Conservation (phyloP, 2,113 vertebrate species). For the Pteronura brasiliensis region DNA sequence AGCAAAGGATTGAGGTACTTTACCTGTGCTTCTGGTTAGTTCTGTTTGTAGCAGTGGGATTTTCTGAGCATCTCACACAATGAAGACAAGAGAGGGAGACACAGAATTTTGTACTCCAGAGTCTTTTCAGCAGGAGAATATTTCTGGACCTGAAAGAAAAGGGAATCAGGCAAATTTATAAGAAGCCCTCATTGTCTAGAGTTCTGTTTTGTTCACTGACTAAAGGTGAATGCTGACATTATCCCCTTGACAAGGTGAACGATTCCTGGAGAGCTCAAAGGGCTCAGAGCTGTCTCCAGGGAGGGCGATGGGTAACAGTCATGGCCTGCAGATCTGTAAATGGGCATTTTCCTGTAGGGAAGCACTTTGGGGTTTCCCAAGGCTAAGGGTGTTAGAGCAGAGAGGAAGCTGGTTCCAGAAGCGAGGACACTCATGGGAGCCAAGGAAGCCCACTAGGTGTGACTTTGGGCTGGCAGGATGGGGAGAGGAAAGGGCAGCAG, state of each 20-base stretch:
- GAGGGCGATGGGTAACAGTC: fast-evolving
- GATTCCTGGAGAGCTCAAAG: fast-evolving
- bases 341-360: neutral
- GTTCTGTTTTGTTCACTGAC: neutral
- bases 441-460: neutral
- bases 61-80: neutral
- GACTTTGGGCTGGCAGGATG: neutral
- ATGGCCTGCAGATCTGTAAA: neutral
- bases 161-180: neutral
- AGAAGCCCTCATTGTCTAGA: neutral
- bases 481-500: neutral
- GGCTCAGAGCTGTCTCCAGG: neutral
- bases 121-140: neutral
- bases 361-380: neutral
- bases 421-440: neutral
- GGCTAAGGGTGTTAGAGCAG: neutral
- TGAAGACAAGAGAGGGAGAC: neutral
- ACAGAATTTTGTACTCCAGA: neutral
- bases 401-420: neutral
- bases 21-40: neutral
- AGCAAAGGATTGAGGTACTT: neutral
- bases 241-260: fast-evolving
- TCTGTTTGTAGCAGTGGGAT: neutral
- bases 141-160: neutral
- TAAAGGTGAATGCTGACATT: neutral